Conservation (phyloP, 2,888 invertebrate species). For the Chrysolina oricalcia region DNA sequence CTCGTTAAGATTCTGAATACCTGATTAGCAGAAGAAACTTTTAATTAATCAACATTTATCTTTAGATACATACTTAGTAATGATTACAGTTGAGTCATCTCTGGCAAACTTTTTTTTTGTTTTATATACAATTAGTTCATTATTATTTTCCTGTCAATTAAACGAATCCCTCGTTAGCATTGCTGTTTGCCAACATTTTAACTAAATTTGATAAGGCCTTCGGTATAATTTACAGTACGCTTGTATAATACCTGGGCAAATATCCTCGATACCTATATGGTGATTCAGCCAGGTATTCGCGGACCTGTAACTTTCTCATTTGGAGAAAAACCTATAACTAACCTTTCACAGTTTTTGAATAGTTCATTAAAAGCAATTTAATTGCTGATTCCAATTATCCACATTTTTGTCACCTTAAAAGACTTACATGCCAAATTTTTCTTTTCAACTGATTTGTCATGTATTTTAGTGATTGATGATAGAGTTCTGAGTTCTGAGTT, state of each 20-base stretch:
- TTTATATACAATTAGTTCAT: constrained; percentile 13
- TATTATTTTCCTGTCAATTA: constrained; percentile 32
- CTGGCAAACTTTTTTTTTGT: not conserved
- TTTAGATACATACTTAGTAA: constrained; percentile 17
- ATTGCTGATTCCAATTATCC: too few species aligned
- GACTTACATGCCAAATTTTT: too few species aligned
- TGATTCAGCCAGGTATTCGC: too few species aligned
- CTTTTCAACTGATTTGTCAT: too few species aligned
- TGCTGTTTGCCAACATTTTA: constrained; percentile 7
- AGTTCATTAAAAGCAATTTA: too few species aligned
- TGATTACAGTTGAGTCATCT: constrained; percentile 10
- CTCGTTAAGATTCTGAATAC: constrained; percentile 31
- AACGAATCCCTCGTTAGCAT: constrained; percentile 20
- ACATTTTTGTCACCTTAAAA: too few species aligned
- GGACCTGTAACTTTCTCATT: too few species aligned
- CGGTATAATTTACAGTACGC: constrained; percentile 22
- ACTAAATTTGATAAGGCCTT: not conserved
- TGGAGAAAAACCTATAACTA: too few species aligned
- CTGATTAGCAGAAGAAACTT: constrained; percentile 27
- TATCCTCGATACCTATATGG: too few species aligned
- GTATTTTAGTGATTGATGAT: too few species aligned
- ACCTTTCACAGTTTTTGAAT: too few species aligned
- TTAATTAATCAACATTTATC: constrained; percentile 32
- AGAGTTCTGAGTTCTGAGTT: too few species aligned
- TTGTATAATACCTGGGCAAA: not conserved